Evolutionary conservation across 1,140 invertebrate species (phyloP), one percentile per base, ranked within the genome.

Genomic region (Campoletis sonorensis): DNA sequence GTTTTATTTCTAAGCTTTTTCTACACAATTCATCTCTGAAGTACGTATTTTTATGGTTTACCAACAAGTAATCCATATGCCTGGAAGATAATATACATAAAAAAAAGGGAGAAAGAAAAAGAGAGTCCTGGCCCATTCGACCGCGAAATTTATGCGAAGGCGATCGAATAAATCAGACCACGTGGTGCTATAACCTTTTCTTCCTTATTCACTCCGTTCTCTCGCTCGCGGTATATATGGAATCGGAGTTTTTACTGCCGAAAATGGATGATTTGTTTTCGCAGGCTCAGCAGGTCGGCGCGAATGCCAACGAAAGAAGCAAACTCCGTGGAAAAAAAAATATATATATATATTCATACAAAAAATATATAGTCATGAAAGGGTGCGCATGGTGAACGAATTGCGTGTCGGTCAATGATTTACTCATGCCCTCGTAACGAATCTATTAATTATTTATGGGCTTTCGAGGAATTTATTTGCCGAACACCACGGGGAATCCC

Each of bases 401-500:
- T 87, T 80, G 86, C 86, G 81, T 84, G 86, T 85, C 85, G 75
- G 83, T 82, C 78, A 79, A 87, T 87, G 87, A 89, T 89, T 89
- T 89, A 89, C 86, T 83, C 87, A 58, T 80, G 86, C 82, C 84
- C 86, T 88, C 86, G 85, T 88, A 89, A 88, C 87, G 88, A 89
- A 86, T 89, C 88, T 87, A 89, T 89, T 89, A 88, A 89, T 89
- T 89, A 89, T 89, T 89, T 89, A 89, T 89, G 84, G 87, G 86
- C 70, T 85, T 86, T 78, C 30, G 88, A 84, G 76, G 87, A 88
- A 88, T 87, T 86, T 88, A 89, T 87, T 87, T 87, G 84, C 82
- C 15, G 80, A 75, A 80, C 85, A 58, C 87, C 73, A 68, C 86
- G 79, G 88, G 86, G 77, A 64, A 79, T 79, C 71, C 81, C 82